phyloP scores from a whole-genome alignment of 2,888 invertebrate species.

The Ashinkailepas kermadecensis region DNA sequence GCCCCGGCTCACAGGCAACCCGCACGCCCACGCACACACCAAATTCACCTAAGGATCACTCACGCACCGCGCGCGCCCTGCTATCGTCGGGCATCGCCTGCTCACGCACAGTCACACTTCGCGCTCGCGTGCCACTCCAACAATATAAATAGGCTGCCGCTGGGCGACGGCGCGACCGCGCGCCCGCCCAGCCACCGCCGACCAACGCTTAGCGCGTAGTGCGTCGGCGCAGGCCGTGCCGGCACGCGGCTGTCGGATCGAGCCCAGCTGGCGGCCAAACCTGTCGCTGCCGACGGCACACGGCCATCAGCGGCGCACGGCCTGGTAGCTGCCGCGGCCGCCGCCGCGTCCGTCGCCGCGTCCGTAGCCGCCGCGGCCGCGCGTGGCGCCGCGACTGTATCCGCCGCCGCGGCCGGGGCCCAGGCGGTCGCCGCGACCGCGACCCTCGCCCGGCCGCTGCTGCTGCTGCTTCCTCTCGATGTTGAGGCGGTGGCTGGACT shows the following conservation, averaged over 20 bases:
- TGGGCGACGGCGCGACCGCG: background rate
- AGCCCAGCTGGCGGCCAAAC: background rate
- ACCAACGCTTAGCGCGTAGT: background rate
- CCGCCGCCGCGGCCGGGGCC: background rate
- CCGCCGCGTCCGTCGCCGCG: slow-evolving; percentile 74
- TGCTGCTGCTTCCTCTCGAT: slow-evolving; percentile 23
- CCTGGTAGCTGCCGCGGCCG: slow-evolving; percentile 37
- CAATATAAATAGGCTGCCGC: background rate
- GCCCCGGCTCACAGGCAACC: no score
- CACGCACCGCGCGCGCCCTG: no score
- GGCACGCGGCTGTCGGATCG: no score
- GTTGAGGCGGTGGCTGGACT: slow-evolving; percentile 24
- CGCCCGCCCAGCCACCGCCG: background rate
- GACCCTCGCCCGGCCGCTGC: background rate
- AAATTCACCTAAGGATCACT: no score
- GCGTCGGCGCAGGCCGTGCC: background rate
- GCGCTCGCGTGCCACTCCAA: background rate
- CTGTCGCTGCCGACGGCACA: slow-evolving; percentile 38
- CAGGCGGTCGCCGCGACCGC: background rate
- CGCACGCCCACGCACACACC: no score
- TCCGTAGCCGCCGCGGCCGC: slow-evolving; percentile 88
- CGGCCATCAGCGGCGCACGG: slow-evolving; percentile 45
- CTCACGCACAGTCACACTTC: no score
- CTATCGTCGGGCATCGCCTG: no score
- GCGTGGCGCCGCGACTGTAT: slow-evolving; percentile 70